Evolutionary conservation across 2,797 vertebrate species (phyloP).

Genomic region (Trematomus bernacchii): DNA sequence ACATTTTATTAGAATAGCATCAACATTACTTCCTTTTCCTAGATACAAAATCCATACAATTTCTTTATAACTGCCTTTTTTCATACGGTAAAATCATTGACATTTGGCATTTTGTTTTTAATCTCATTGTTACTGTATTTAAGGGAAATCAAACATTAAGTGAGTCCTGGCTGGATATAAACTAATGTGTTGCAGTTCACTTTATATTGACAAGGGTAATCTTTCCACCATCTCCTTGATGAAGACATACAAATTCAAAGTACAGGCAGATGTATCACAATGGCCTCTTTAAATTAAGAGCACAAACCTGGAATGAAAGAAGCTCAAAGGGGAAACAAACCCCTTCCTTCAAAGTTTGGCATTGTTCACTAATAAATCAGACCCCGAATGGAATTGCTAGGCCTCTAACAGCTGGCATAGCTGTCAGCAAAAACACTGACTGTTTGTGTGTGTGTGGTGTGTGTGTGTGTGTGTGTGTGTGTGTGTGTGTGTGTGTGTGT

Average conservation of each 20-base stretch:
- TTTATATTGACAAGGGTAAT: not conserved
- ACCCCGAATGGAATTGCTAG: conserved; percentile 30
- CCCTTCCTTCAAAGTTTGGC: conserved; percentile 21
- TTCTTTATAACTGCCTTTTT: not conserved
- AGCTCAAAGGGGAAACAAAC: conserved; percentile 27
- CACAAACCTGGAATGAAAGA: conserved; percentile 12
- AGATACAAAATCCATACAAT: conserved; percentile 39
- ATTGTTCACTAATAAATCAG: conserved; percentile 38
- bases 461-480: too few relatives aligned
- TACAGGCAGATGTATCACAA: not conserved
- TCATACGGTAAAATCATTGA: not conserved
- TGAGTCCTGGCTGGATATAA: not conserved
- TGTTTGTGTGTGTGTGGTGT: not conserved
- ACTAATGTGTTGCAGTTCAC: conserved; percentile 22
- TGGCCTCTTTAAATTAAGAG: conserved; percentile 12
- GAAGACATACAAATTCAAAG: conserved; percentile 17
- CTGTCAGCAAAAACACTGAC: conserved; percentile 59
- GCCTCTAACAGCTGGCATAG: conserved; percentile 51
- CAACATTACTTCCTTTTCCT: conserved; percentile 31
- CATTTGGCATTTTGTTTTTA: conserved; percentile 10
- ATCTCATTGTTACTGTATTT: conserved; percentile 1
- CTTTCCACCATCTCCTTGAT: conserved; percentile 2
- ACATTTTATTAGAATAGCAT: conserved; percentile 65
- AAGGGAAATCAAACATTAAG: not conserved
- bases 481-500: not conserved